These are phyloP conservation scores for Margarornis squamiger DNA, from an alignment of 2,797 vertebrate species.

Conservation along the genomic window DNA sequence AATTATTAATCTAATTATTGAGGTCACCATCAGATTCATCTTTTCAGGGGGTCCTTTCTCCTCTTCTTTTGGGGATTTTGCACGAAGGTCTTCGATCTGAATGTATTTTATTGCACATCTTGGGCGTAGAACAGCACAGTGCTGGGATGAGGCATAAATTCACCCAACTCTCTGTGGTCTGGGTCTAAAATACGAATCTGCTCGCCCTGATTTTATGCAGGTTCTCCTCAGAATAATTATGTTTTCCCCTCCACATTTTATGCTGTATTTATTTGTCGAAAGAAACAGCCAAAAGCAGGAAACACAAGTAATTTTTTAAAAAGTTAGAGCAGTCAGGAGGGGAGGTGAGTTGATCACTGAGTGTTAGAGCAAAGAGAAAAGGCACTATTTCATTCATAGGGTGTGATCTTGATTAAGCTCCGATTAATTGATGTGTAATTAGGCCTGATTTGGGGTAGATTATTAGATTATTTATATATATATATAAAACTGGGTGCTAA, in stretches of 20 bases:
- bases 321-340: background rate
- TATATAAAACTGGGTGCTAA: background rate
- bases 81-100: background rate
- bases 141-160: conserved; percentile 31
- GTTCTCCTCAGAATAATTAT: conserved; percentile 24
- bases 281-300: background rate
- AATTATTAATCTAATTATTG: conserved; percentile 63
- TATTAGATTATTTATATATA: background rate
- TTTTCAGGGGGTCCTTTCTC: background rate
- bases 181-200: background rate
- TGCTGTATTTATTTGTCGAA: conserved; percentile 21
- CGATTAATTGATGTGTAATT: background rate
- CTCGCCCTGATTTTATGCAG: background rate
- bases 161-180: background rate
- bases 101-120: background rate
- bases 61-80: background rate
- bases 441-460: background rate
- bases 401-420: fast-evolving
- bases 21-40: background rate
- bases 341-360: background rate
- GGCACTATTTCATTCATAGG: fast-evolving
- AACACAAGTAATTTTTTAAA: background rate
- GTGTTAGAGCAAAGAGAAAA: background rate
- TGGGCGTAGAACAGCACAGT: background rate
- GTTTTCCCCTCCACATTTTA: background rate